Evolutionary conservation across 2,113 vertebrate species (phyloP), one percentile per base, ranked within the genome.

Genomic region (Lipophrys pholis): DNA sequence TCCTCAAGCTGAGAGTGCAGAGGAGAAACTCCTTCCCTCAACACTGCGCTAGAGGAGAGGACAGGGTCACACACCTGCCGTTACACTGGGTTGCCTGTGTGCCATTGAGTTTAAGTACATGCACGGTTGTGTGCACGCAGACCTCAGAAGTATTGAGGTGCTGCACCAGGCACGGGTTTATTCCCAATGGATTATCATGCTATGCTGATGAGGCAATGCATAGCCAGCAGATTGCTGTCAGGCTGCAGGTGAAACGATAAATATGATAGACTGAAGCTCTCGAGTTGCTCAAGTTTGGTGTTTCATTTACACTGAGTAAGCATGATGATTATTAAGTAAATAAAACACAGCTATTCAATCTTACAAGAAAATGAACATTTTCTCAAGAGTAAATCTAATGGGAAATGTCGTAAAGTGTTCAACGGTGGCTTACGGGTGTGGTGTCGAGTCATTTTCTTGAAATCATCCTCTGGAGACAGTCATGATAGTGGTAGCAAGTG

Each of bases 1-100:
- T 76, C 84, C 77, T 79, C 8, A 45, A 46, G 70, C 72, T 73
- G 77, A 87, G 68, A 88, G 83, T 63, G 64, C 76, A 73, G 56
- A 39, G 43, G 55, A 86, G 83, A 80, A 87, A 84, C 76, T 84
- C 57, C 84, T 73, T 71, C 71, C 50, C 46, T 67, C 76, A 70
- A 58, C 52, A 59, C 39, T 56, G 74, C 57, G 62, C 87, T 72
- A 81, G 71, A 89, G 79, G 78, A 81, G 76, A 91, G 70, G 55
- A 77, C 67, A 73, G 82, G 80, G 87, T 90, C 86, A 87, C 62
- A 39, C 64, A 59, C 62, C 71, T 78, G 76, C 69, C 45, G 40
- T 80, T 74, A 52, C 58, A 62, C 54, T 9, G 69, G 64, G 59
- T 43, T 74, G 70, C 64, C 72, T 62, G 54, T 59, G 57, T 72